Evolutionary conservation across 2,888 invertebrate genomes (phyloP).

Genomic region (Drosophila testacea): DNA sequence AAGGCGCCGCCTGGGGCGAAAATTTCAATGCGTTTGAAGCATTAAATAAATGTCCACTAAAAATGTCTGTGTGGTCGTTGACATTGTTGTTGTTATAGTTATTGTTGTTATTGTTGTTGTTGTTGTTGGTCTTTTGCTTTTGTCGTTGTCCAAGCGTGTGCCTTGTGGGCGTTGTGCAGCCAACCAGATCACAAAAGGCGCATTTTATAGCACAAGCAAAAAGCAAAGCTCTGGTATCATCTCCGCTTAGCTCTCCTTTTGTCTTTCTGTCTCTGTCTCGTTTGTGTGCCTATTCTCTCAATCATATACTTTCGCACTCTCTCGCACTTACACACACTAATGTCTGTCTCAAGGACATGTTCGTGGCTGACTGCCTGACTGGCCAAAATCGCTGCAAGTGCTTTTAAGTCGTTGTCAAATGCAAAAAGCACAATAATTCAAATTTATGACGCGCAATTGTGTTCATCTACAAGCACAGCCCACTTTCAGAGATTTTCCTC

Average conservation of each 20-base stretch:
- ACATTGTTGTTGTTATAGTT: conserved; percentile 19
- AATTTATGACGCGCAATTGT: conserved; percentile 81
- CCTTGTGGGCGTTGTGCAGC: conserved; percentile 66
- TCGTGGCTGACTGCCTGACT: conserved; percentile 64
- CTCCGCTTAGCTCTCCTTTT: background rate
- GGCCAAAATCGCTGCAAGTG: conserved; percentile 80
- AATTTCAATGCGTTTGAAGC: conserved; percentile 79
- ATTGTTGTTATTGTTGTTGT: conserved; percentile 26
- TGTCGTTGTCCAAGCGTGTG: conserved; percentile 48
- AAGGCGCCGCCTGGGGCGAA: conserved; percentile 61
- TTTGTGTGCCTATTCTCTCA: conserved; percentile 7
- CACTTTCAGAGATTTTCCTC: conserved; percentile 47
- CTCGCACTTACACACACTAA: conserved; percentile 36
- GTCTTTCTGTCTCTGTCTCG: background rate
- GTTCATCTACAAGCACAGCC: conserved; percentile 73
- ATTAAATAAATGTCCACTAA: conserved; percentile 79
- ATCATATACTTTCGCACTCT: conserved; percentile 5
- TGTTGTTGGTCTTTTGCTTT: conserved; percentile 1
- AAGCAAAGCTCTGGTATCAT: conserved; percentile 5
- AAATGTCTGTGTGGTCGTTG: conserved; percentile 65
- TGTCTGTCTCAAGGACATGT: conserved; percentile 73
- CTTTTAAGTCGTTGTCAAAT: conserved; percentile 80
- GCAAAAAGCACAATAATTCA: conserved; percentile 81
- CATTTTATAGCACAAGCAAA: conserved; percentile 46
- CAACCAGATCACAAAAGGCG: conserved; percentile 57